Percentiles rank a stretch among this genome's conserved stretches.
phyloP scores from a whole-genome alignment of 2,797 vertebrate species.

The Coccyzus lansbergi region DNA sequence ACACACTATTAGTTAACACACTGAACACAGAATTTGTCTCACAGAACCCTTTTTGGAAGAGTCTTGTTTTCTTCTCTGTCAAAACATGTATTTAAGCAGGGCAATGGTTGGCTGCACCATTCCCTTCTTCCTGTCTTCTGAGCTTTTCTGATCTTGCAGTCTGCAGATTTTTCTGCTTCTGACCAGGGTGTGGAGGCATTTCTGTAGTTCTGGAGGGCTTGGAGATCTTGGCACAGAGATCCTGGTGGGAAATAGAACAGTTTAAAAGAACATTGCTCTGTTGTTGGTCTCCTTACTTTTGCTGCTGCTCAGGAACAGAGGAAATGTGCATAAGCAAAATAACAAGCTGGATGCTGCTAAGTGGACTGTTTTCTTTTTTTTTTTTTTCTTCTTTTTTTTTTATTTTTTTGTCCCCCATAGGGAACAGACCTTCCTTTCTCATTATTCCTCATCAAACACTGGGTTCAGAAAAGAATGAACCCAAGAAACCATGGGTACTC shows the following conservation, averaged over 20 bases:
- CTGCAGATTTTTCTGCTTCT: neutral
- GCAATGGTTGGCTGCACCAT: neutral
- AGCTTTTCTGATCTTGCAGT: neutral
- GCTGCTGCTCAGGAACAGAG: neutral
- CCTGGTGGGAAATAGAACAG: neutral
- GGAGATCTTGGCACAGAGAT: neutral
- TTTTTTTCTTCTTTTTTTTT: neutral
- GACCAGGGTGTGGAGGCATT: neutral
- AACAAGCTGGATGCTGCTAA: neutral
- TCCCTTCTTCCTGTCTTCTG: neutral
- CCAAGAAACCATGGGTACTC: neutral
- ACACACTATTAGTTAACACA: neutral
- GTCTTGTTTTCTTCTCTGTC: neutral
- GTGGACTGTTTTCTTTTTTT: neutral
- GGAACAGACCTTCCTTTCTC: neutral
- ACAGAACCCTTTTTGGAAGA: neutral
- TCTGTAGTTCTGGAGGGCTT: neutral
- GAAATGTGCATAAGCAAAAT: neutral
- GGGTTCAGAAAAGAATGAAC: neutral
- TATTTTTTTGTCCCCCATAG: neutral
- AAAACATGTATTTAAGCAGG: neutral
- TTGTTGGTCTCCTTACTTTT: neutral
- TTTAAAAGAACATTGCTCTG: neutral
- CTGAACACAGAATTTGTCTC: neutral
- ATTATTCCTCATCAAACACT: neutral